A percentile compares a stretch with the other conserved stretches of the same genome.
Conservation (phyloP, 2,113 vertebrate genomes). For the Penelope pileata region DNA sequence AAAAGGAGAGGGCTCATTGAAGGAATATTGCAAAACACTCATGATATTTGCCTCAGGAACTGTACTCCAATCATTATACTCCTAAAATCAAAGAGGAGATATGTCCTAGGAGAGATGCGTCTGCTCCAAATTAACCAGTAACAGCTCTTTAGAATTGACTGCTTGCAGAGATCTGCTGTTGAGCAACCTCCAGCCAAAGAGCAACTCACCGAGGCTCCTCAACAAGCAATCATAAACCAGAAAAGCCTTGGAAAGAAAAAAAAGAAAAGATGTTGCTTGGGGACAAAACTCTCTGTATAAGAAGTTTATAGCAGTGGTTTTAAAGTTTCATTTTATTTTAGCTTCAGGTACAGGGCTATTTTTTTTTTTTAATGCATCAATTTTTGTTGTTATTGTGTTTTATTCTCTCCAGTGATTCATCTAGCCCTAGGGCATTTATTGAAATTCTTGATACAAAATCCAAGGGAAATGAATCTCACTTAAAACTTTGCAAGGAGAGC, state of each 20-base stretch:
- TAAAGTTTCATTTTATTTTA: slow-evolving; percentile 29
- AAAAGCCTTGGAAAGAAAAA: neutral
- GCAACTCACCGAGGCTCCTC: neutral
- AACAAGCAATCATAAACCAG: neutral
- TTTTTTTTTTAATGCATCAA: neutral
- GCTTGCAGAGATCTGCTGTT: neutral
- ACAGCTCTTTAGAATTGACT: neutral
- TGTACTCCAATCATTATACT: neutral
- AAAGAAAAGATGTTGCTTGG: neutral
- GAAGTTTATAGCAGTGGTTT: neutral
- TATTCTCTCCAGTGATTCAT: slow-evolving; percentile 42
- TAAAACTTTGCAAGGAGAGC: neutral
- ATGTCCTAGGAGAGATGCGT: neutral
- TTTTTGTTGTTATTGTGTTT: slow-evolving; percentile 38
- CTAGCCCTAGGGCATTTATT: slow-evolving; percentile 17
- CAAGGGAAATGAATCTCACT: slow-evolving; percentile 21
- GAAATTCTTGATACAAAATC: neutral
- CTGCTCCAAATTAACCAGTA: neutral
- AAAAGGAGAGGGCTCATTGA: neutral
- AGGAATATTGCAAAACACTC: neutral
- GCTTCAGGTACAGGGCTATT: neutral
- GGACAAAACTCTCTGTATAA: neutral
- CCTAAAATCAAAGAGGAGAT: neutral
- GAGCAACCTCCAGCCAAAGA: neutral
- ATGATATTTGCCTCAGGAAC: neutral